Base-by-base conservation (phyloP, 2,113 vertebrate species). In the Scomber colias region DNA sequence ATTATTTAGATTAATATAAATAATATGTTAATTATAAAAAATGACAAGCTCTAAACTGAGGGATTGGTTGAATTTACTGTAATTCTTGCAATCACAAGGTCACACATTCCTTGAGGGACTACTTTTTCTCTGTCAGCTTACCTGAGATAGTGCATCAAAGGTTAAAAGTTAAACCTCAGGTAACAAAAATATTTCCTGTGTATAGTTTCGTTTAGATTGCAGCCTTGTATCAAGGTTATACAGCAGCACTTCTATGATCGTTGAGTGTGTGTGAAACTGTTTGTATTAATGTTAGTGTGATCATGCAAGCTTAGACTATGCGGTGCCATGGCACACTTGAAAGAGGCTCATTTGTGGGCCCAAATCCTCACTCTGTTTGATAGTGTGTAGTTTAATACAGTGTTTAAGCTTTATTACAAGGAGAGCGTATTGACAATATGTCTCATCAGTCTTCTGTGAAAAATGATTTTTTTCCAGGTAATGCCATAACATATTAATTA, bases 361-460 rank as follows among this genome's bases (percentile, higher is more conserved):
- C 54, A 6, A 59, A 60, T 51, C 54, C 53, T 85, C 9, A 40
- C 82, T 85, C 15, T 27, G 50, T 83, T 86, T 77, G 80, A 88
- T 88, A 75, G 72, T 35, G 27, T 83, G 71, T 80, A 85, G 81
- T 84, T 86, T 68, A 81, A 84, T 79, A 79, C 81, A 82, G 45
- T 49, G 50, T 62, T 75, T 69, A 35, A 67, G 59, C 65, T 64
- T 81, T 84, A 83, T 88, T 82, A 77, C 82, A 71, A 83, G 84
- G 74, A 81, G 45, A 70, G 5, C 30, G 57, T 48, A 48, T 64
- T 66, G 45, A 83, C 75, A 49, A 78, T 72, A 56, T 67, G 49
- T 14, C 79, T 78, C 12, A 44, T 53, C 30, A 40, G 24, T 73
- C 27, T 57, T 60, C 40, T 21, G 44, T 24, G 24, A 27, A 27